Base-by-base conservation (phyloP, 2,888 invertebrate species). In the Gari tellinella region DNA sequence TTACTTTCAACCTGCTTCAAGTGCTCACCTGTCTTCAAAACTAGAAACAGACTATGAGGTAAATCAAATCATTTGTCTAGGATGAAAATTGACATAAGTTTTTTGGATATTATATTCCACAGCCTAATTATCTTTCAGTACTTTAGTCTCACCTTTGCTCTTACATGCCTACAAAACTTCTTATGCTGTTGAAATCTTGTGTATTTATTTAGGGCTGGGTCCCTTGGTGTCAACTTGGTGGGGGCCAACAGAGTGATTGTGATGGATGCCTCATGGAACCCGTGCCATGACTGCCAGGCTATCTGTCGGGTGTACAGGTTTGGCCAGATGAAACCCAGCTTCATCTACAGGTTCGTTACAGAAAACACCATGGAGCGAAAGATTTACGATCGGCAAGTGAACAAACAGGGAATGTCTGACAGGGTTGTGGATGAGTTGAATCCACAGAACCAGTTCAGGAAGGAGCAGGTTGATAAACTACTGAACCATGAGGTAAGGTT, bases 211-310 rank as follows among this genome's bases (percentile, higher is more conserved):
- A 94, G 97, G 84, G 99, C 99, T 41, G 99, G 99, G 1, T 98
- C 98, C 15, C 93, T 99, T 38, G 99, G 99, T 10, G 99, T 99
- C 80, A 99, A 99, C 93, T 94, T 99, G 76, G 96, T 98, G 21
- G 98, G 99, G 17, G 99, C 99, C 0, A 99, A 99, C 92, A 94
- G 99, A 38, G 99, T 99, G 5, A 98, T 99, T 3, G 98, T 99
- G 55, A 96, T 99, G 89, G 99, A 99, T 92, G 99, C 99, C 15
- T 98, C 97, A 43, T 99, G 99, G 99, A 99, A 99, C 93, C 99
- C 99, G 0, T 99, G 99, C 90, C 99, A 99, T 89, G 99, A 99
- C 90, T 91, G 91, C 72, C 92, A 92, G 93, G 99, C 99, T 37
- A 98, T 99, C 15, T 99, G 99, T 91, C 94, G 99, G 83, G 98